Evolutionary conservation across 2,888 invertebrate genomes (phyloP).

Genomic region (Euzetes globulus): DNA sequence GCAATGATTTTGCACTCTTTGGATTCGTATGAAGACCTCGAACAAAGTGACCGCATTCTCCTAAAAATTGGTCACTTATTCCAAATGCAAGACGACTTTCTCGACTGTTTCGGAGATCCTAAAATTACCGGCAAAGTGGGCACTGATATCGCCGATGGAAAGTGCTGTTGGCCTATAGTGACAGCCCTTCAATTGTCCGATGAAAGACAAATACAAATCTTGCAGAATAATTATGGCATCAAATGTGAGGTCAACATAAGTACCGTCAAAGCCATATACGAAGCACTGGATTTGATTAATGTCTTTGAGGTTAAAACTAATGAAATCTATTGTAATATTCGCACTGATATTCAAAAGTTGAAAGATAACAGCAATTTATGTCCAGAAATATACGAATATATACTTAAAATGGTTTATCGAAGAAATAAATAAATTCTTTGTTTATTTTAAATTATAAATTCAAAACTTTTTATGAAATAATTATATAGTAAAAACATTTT

Average conservation of each 20-base stretch:
- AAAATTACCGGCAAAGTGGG: constrained; percentile 78
- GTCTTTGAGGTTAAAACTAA: constrained; percentile 52
- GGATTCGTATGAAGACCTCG: constrained; percentile 54
- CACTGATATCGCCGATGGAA: constrained; percentile 88
- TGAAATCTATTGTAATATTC: no score
- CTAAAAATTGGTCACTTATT: constrained; percentile 90
- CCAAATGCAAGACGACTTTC: constrained; percentile 87
- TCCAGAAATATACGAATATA: no score
- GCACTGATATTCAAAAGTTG: no score
- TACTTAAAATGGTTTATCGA: no score
- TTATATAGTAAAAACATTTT: no score
- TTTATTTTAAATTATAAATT: no score
- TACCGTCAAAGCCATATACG: constrained; percentile 65
- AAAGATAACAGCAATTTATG: no score
- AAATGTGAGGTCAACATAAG: constrained; percentile 59
- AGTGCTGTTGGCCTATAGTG: constrained; percentile 90
- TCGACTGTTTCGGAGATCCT: constrained; percentile 84
- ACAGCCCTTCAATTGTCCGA: constrained; percentile 73
- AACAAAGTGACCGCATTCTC: constrained; percentile 74
- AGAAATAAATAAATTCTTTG: no score
- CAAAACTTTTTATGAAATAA: no score
- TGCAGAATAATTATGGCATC: constrained; percentile 64
- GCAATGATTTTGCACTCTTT: neutral
- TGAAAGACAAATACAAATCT: constrained; percentile 60
- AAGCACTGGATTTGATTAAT: constrained; percentile 65